Conservation (phyloP, 2,113 vertebrate species). For the Erinaceus europaeus region DNA sequence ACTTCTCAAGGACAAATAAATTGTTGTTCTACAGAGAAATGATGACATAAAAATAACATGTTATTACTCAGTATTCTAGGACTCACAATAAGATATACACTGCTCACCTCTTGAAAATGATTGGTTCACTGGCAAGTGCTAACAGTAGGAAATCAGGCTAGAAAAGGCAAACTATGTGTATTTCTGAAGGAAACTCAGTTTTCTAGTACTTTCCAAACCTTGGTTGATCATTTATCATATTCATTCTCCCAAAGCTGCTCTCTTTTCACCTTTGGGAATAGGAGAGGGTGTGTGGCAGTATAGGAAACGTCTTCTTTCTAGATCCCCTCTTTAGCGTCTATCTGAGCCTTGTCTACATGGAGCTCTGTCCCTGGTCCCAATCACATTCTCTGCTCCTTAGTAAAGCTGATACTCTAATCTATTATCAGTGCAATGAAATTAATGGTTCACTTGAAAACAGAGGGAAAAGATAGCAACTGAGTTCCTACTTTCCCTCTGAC, state of each 20-base stretch:
- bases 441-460: constrained; percentile 19
- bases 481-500: not conserved
- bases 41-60: constrained; percentile 17
- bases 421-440: not conserved
- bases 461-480: not conserved
- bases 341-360: not conserved
- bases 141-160: not conserved
- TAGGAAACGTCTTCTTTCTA: not conserved
- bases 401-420: constrained; percentile 30
- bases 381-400: not conserved
- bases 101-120: constrained; percentile 16
- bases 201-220: not conserved
- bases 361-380: constrained; percentile 3
- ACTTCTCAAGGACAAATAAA: constrained; percentile 23
- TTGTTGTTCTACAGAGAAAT: constrained; percentile 9
- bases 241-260: not conserved
- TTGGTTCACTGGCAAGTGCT: not conserved
- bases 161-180: not conserved
- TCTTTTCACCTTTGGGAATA: not conserved
- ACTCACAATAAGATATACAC: constrained; percentile 1
- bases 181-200: not conserved
- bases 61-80: constrained; percentile 23
- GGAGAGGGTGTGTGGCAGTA: not conserved
- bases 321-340: not conserved
- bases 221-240: not conserved